Conservation (phyloP, 1,140 invertebrate genomes). For the Rhynchophorus ferrugineus region DNA sequence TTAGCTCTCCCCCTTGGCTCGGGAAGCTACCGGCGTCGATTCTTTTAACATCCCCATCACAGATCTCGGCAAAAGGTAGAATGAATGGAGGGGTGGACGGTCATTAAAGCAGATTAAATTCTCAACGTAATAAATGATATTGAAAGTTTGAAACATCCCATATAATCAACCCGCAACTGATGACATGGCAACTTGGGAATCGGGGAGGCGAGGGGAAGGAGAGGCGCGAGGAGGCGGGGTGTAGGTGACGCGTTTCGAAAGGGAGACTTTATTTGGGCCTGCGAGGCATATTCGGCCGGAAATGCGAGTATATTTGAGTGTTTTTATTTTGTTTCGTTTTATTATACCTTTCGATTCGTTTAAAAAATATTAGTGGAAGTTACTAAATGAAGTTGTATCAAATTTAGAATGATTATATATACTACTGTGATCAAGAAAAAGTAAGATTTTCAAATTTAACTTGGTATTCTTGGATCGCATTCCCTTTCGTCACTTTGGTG, state of each 20-base stretch:
- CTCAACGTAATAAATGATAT: constrained; percentile 32
- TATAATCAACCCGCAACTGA: constrained; percentile 36
- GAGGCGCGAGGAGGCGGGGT: neutral
- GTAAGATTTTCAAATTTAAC: no score
- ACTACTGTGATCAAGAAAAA: no score
- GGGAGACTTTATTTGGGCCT: constrained; percentile 9
- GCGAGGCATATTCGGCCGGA: constrained; percentile 3
- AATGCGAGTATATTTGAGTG: neutral
- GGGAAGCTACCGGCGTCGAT: no score
- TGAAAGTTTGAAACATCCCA: constrained; percentile 36
- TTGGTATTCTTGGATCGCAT: no score
- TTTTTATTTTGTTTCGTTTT: no score
- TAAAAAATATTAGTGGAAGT: no score
- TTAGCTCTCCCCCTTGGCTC: no score
- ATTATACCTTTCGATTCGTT: no score
- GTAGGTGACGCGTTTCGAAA: constrained; percentile 1
- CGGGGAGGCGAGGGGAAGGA: constrained; percentile 10
- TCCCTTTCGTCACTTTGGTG: no score
- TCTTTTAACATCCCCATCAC: constrained; percentile 12
- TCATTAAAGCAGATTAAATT: constrained; percentile 34
- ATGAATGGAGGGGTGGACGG: constrained; percentile 20
- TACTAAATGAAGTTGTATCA: no score
- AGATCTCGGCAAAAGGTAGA: constrained; percentile 14
- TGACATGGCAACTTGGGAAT: constrained; percentile 37
- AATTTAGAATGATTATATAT: no score